Evolutionary conservation across 2,113 vertebrate genomes (phyloP).

Genomic region (Laticauda laticaudata): DNA sequence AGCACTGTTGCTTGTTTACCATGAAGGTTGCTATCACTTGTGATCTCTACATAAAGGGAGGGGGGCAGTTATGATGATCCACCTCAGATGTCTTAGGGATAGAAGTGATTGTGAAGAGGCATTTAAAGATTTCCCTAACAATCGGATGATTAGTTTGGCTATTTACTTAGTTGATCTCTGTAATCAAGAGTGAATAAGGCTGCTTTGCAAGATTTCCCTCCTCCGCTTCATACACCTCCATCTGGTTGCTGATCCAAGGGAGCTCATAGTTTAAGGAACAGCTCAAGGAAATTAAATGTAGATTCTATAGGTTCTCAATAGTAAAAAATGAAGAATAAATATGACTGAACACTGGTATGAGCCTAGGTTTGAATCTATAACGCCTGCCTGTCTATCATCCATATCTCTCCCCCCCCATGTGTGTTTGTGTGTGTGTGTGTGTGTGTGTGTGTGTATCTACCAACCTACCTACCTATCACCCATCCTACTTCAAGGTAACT

Average conservation of each 20-base stretch:
- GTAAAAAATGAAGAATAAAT: background rate
- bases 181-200: background rate
- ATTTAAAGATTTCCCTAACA: background rate
- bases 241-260: background rate
- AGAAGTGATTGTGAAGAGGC: background rate
- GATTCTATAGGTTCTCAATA: background rate
- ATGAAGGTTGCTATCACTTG: background rate
- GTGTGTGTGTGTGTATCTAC: background rate
- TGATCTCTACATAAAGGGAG: background rate
- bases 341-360: background rate
- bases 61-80: background rate
- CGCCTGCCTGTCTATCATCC: background rate
- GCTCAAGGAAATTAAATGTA: background rate
- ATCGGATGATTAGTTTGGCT: background rate
- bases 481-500: background rate
- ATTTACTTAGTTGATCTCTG: background rate
- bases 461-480: background rate
- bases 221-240: background rate
- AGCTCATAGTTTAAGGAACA: background rate
- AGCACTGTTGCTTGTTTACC: background rate
- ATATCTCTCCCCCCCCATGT: too few relatives aligned
- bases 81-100: background rate
- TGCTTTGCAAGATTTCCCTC: background rate
- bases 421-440: too few relatives aligned
- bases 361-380: background rate